phyloP scores from a whole-genome alignment of 2,888 invertebrate genomes.

The Coleophora flavipennella region DNA sequence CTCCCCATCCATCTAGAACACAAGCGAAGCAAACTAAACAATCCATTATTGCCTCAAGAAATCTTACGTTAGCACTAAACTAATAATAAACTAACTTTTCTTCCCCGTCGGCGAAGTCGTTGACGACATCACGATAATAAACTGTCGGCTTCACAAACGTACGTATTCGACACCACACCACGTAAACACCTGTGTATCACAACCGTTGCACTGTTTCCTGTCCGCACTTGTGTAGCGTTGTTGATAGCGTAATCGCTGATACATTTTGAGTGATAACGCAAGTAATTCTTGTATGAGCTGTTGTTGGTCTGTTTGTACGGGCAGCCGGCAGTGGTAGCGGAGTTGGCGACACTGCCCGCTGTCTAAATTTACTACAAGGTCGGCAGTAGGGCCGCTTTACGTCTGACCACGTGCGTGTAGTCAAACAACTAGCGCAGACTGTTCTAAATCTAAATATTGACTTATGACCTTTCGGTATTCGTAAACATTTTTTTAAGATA shows the following conservation, averaged over 20 bases:
- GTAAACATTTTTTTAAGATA: too few species aligned
- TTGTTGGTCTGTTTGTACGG: constrained; percentile 48
- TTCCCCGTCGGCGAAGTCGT: constrained; percentile 47
- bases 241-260: constrained; percentile 55
- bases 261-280: constrained; percentile 67
- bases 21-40: constrained; percentile 1
- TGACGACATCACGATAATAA: constrained; percentile 59
- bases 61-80: constrained; percentile 18
- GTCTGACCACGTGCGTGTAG: constrained; percentile 38
- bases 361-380: constrained; percentile 62
- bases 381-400: constrained; percentile 44
- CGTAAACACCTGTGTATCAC: constrained; percentile 34
- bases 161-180: constrained; percentile 38
- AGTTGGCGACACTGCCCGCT: constrained; percentile 47
- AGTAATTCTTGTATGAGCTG: constrained; percentile 50
- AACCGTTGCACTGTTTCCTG: constrained; percentile 15
- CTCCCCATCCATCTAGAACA: too few species aligned
- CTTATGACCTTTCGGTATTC: too few species aligned
- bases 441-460: too few species aligned
- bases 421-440: constrained; percentile 9
- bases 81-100: constrained; percentile 58
- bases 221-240: constrained; percentile 38
- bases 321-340: constrained; percentile 47
- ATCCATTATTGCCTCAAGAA: constrained; percentile 11
- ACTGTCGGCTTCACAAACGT: constrained; percentile 30